phyloP scores from a whole-genome alignment of 2,113 vertebrate species.

The Reinhardtius hippoglossoides region DNA sequence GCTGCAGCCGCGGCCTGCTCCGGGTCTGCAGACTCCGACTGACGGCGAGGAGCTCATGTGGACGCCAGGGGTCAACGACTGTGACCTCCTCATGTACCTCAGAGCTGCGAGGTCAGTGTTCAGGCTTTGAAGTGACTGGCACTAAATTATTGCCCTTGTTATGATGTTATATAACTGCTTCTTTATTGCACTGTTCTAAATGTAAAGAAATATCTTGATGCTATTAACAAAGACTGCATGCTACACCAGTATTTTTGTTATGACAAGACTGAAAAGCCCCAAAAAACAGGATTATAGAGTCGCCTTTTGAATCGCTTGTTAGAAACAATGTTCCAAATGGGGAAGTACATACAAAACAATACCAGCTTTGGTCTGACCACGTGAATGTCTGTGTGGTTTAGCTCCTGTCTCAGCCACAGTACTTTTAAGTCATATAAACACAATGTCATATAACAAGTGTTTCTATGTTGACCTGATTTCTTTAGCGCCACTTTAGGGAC shows the following conservation, averaged over 20 bases:
- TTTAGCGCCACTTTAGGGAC: neutral
- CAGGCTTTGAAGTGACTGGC: neutral
- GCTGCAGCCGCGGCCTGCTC: constrained; percentile 88
- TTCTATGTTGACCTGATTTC: neutral
- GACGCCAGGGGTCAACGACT: constrained; percentile 98
- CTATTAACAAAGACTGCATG: too few species aligned
- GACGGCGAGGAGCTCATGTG: constrained; percentile 96
- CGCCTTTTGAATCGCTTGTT: neutral
- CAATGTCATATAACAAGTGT: neutral
- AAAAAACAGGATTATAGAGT: neutral
- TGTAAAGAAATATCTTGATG: too few species aligned
- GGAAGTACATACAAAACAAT: constrained; percentile 25
- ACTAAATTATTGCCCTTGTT: neutral
- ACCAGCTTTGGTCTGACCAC: neutral
- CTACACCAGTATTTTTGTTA: too few species aligned
- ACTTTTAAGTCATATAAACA: neutral
- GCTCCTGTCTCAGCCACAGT: neutral
- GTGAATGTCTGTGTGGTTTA: neutral
- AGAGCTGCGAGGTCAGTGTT: constrained; percentile 91
- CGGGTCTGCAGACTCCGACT: constrained; percentile 86
- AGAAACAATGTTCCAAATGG: neutral
- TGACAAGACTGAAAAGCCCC: too few species aligned
- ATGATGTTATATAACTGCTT: too few species aligned
- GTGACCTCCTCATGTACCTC: constrained; percentile 98
- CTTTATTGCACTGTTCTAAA: too few species aligned